These are phyloP conservation scores for Drosophila picticornis DNA, from an alignment of 2,888 invertebrate genomes.

Conservation along the genomic window DNA sequence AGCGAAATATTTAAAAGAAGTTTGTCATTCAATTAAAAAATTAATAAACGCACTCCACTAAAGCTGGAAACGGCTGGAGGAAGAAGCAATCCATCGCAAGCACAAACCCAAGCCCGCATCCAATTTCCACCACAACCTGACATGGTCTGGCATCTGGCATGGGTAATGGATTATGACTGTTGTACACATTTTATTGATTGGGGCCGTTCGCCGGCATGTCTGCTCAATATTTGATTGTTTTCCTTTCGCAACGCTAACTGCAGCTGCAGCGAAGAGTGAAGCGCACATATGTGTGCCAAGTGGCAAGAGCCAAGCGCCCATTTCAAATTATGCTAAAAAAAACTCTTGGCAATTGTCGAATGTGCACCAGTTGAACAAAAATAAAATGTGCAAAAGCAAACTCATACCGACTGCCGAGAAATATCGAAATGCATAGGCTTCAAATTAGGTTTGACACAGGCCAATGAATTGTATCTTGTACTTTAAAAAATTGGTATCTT, in stretches of 20 bases:
- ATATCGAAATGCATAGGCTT: not conserved
- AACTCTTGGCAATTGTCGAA: slow-evolving; percentile 42
- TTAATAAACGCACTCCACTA: slow-evolving; percentile 56
- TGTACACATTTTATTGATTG: slow-evolving; percentile 59
- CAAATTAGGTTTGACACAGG: not conserved
- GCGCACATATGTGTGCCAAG: slow-evolving; percentile 36
- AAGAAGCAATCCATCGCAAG: not conserved
- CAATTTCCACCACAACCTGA: slow-evolving; percentile 26
- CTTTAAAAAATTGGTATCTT: slow-evolving; percentile 2
- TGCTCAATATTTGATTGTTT: slow-evolving; percentile 70
- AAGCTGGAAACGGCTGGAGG: slow-evolving; percentile 11
- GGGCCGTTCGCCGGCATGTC: slow-evolving; percentile 37
- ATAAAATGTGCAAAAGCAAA: not conserved
- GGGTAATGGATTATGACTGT: slow-evolving; percentile 75
- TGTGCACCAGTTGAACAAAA: slow-evolving; percentile 41
- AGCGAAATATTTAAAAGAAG: slow-evolving; percentile 17
- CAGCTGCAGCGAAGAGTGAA: slow-evolving; percentile 28
- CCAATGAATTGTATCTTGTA: not conserved
- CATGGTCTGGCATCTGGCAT: slow-evolving; percentile 48
- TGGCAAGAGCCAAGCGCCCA: not conserved
- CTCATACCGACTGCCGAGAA: no score
- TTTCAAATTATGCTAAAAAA: slow-evolving; percentile 30
- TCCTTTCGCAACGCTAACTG: slow-evolving; percentile 37
- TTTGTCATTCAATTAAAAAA: slow-evolving; percentile 49
- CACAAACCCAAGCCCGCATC: slow-evolving; percentile 22